Evolutionary conservation across 1,140 invertebrate species (phyloP).

Genomic region (Melitaea cinxia): DNA sequence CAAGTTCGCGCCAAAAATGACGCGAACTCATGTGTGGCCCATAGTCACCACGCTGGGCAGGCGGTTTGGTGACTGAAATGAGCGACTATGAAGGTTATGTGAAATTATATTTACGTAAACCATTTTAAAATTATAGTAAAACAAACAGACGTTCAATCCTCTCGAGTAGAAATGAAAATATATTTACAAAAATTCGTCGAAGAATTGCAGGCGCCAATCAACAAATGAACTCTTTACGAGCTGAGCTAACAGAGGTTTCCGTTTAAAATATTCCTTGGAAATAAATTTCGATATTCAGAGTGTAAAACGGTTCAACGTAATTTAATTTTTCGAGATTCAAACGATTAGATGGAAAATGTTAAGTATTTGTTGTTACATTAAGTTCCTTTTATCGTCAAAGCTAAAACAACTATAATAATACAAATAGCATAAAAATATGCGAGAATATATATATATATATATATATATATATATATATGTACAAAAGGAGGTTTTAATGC

Average conservation of each 20-base stretch:
- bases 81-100: no score
- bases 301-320: slow-evolving; percentile 11
- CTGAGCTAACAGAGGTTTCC: slow-evolving; percentile 16
- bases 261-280: slow-evolving; percentile 20
- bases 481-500: no score
- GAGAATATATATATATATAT: no score
- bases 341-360: neutral
- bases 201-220: slow-evolving; percentile 36
- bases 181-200: slow-evolving; percentile 28
- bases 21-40: no score
- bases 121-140: neutral
- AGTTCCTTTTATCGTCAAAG: no score
- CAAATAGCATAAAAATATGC: no score
- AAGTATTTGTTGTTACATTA: no score
- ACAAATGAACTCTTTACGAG: slow-evolving; percentile 37
- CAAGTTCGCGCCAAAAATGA: no score
- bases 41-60: no score
- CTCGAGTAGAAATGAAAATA: slow-evolving; percentile 8
- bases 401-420: no score
- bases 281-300: slow-evolving; percentile 1
- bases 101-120: neutral
- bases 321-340: slow-evolving; percentile 4
- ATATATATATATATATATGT: no score
- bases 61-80: no score
- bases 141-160: slow-evolving; percentile 6